Evolutionary conservation across 1,140 invertebrate species (phyloP), one percentile per base, ranked within the genome.

Genomic region (Nasonia longicornis): DNA sequence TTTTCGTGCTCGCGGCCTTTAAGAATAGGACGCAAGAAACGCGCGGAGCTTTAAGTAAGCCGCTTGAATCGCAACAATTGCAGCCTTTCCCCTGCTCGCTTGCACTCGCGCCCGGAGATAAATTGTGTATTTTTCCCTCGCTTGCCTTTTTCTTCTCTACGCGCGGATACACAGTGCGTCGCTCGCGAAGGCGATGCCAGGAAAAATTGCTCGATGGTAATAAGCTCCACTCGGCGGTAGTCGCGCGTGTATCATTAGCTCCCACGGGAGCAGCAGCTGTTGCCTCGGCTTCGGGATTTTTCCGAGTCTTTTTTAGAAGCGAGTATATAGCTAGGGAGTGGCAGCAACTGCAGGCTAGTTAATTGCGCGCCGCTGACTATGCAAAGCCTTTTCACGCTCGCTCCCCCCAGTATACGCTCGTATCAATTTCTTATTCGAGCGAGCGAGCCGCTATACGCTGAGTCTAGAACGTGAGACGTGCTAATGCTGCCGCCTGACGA

Each of bases 301-400:
- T 8, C 3, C 71, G 4, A 26, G n/a, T 38, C 42, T 45, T n/a
- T 48, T 73, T 48, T 48, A 58, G 38, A 20, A 63, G 26, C 14
- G n/a, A 26, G 38, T 67, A 26, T 22, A 45, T 38, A 7, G 31
- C 12, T 45, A 42, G 22, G 38, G 64, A 31, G 26, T 26, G 67
- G 31, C 31, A 38, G 35, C 16, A 58, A n/a, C 52, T 58, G 52
- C 31, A 22, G 71, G 42, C n/a, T n/a, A 73, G 42, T 48, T 73
- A 73, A 73, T 73, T 73, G 71, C 71, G 38, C 38, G n/a, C n/a
- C 42, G 42, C 38, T 73, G 42, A 42, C 22, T 48, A 73, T 73
- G 71, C 42, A 73, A 73, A 73, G 71, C 71, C 42, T 73, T 73
- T 73, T 73, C 71, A 73, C 71, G 38, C 71, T 71, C 29, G 11